A percentile compares a stretch with the other conserved stretches of the same genome.
These are phyloP conservation scores for Hepsetus odoe DNA, from an alignment of 2,113 vertebrate species.

Conservation along the genomic window DNA sequence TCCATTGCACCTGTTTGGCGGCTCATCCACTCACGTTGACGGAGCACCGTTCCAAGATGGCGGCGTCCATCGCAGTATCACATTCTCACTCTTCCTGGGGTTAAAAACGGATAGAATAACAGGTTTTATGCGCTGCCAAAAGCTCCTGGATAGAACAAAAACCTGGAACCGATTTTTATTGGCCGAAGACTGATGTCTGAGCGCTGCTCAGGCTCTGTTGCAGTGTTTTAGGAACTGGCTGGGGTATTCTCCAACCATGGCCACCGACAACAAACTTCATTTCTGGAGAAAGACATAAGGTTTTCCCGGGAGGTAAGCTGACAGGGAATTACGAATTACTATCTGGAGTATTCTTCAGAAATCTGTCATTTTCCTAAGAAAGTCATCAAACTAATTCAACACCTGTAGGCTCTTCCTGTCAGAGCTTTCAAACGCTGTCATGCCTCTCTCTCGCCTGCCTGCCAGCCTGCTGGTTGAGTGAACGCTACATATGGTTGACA, in stretches of 20 bases:
- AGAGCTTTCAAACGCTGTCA: no score
- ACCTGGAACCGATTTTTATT: not conserved
- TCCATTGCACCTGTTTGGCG: constrained; percentile 59
- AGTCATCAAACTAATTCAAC: not conserved
- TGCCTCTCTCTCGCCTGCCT: no score
- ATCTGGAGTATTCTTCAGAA: not conserved
- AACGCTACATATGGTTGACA: not conserved
- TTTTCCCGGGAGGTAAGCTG: constrained; percentile 90
- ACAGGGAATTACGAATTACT: no score
- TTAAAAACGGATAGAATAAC: constrained; percentile 24
- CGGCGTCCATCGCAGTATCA: constrained; percentile 68
- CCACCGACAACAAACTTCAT: constrained; percentile 88
- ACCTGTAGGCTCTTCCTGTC: no score
- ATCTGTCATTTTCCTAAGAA: not conserved
- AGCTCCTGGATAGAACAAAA: no score
- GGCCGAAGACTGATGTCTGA: not conserved
- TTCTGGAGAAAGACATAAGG: constrained; percentile 94
- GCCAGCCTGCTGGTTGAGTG: not conserved
- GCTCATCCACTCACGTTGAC: constrained; percentile 74
- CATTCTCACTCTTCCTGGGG: constrained; percentile 22
- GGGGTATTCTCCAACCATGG: constrained; percentile 76
- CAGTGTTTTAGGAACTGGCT: constrained; percentile 46
- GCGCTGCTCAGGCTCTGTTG: constrained; percentile 17
- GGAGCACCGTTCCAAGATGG: constrained; percentile 82
- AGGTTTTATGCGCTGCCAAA: not conserved